These are phyloP conservation scores for Cheilosia vulpina DNA, from an alignment of 2,888 invertebrate genomes.

Conservation along the genomic window DNA sequence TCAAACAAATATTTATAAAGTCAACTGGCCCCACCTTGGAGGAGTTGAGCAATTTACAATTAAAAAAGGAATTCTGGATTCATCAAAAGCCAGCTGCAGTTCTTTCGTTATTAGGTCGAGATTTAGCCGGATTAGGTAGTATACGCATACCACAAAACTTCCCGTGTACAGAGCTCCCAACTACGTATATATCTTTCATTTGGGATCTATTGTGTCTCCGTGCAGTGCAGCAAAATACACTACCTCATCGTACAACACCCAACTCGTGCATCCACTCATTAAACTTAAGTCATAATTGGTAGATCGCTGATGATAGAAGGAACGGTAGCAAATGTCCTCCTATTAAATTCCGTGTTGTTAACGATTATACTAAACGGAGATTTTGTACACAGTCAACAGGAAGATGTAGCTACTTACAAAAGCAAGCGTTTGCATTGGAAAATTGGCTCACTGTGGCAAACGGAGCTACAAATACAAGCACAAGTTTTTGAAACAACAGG, in stretches of 20 bases:
- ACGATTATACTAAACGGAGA: conserved; percentile 60
- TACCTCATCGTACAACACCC: conserved; percentile 53
- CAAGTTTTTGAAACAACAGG: conserved; percentile 62
- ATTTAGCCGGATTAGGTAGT: conserved; percentile 50
- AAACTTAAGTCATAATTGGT: conserved; percentile 70
- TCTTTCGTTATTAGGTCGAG: conserved; percentile 57
- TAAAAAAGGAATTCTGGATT: not conserved
- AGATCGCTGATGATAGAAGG: conserved; percentile 37
- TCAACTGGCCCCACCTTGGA: conserved; percentile 28
- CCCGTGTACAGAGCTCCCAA: conserved; percentile 48
- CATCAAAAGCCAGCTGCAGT: conserved; percentile 7
- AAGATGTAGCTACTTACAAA: conserved; percentile 8
- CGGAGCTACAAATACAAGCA: conserved; percentile 9
- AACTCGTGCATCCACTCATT: conserved; percentile 69
- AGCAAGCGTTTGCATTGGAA: not conserved
- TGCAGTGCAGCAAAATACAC: conserved; percentile 15
- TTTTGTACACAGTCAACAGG: conserved; percentile 50
- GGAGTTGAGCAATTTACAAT: conserved; percentile 53
- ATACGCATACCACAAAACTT: conserved; percentile 63
- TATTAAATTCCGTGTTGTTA: conserved; percentile 65
- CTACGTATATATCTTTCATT: conserved; percentile 43
- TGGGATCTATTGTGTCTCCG: conserved; percentile 62
- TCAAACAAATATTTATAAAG: conserved; percentile 17
- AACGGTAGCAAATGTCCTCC: conserved; percentile 66
- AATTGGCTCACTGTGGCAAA: conserved; percentile 38